Evolutionary conservation across 2,113 vertebrate species (phyloP).

Genomic region (Pangasianodon gigas): DNA sequence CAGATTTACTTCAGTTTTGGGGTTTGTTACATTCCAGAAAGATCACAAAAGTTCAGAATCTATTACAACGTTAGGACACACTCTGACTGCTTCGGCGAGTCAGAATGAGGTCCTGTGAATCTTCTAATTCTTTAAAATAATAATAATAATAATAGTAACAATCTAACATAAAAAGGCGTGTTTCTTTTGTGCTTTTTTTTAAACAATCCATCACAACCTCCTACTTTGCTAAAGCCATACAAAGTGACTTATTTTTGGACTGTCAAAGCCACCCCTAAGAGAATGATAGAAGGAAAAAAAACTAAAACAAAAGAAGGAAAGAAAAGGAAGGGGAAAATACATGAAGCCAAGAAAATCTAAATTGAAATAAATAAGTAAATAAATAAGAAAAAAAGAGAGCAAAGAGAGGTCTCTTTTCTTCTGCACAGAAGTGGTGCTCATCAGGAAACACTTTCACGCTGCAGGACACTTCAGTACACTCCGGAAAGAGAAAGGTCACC

Average conservation of each 20-base stretch:
- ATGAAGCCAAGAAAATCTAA: neutral
- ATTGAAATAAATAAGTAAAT: neutral
- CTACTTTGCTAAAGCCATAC: neutral
- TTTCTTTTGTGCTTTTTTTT: no score
- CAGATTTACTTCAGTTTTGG: neutral
- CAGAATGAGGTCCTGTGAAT: no score
- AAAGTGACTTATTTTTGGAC: neutral
- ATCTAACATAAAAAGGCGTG: no score
- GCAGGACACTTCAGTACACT: neutral
- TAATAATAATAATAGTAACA: no score
- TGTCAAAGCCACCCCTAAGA: neutral
- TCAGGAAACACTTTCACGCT: neutral
- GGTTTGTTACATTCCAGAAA: neutral
- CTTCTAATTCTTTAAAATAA: neutral
- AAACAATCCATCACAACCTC: no score
- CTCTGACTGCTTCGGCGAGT: neutral
- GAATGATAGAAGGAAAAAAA: neutral
- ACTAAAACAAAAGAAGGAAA: no score
- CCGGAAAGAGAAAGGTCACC: neutral
- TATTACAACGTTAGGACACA: neutral
- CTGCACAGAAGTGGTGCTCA: no score
- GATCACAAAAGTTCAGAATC: neutral
- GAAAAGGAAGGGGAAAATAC: neutral
- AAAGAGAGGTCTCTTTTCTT: neutral
- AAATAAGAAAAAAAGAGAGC: neutral